These are phyloP conservation scores for Nothoprocta perdicaria DNA, from an alignment of 2,113 vertebrate genomes.

Conservation along the genomic window DNA sequence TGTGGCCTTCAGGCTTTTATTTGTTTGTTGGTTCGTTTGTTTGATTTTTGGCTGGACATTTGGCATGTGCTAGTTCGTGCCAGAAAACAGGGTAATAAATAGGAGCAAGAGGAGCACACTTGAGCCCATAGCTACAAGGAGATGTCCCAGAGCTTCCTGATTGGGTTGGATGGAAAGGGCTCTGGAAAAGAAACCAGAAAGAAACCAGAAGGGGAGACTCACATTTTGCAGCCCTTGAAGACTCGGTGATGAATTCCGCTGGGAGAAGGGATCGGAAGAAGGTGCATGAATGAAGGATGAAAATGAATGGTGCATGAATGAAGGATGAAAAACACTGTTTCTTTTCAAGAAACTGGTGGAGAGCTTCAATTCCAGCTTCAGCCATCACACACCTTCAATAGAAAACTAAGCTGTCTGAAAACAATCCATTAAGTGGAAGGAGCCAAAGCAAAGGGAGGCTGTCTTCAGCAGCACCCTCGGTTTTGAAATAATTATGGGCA, in stretches of 20 bases:
- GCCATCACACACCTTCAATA: background rate
- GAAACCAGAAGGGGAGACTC: background rate
- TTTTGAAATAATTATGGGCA: background rate
- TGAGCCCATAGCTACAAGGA: background rate
- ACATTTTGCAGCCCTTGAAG: background rate
- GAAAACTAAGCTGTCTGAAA: background rate
- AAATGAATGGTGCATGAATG: background rate
- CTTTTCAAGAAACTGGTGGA: background rate
- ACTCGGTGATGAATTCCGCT: background rate
- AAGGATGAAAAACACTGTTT: background rate
- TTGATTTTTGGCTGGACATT: background rate
- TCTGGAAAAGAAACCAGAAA: background rate
- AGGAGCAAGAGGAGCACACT: background rate
- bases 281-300: background rate
- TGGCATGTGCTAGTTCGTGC: rapidly evolving
- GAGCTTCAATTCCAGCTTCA: background rate
- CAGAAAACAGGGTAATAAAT: background rate
- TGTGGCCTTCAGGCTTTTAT: background rate
- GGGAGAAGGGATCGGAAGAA: background rate
- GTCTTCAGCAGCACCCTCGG: rapidly evolving
- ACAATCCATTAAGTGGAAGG: background rate
- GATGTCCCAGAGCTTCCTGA: background rate
- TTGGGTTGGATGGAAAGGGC: rapidly evolving
- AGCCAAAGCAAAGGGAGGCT: rapidly evolving
- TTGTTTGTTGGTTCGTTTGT: background rate